Conservation (phyloP, 2,888 invertebrate species). For the Dasypolia templi region DNA sequence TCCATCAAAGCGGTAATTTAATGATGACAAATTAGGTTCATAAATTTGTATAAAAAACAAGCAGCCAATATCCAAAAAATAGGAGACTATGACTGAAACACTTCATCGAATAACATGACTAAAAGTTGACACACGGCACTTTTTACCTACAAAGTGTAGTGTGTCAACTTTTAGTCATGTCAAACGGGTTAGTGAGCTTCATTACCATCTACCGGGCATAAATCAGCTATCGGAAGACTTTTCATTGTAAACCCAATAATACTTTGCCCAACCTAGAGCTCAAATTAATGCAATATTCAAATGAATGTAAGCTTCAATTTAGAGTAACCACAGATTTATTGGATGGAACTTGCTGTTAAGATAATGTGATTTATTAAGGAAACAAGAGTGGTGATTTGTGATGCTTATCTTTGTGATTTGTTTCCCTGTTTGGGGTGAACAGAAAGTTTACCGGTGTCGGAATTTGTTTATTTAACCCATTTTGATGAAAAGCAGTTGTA, state of each 20-base stretch:
- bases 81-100: too few species aligned
- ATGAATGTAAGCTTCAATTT: not conserved
- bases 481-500: not conserved
- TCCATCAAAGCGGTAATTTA: too few species aligned
- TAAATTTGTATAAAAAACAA: too few species aligned
- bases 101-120: too few species aligned
- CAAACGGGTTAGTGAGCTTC: not conserved
- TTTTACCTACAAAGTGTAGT: too few species aligned
- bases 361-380: constrained; percentile 49
- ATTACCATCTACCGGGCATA: not conserved
- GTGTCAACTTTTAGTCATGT: too few species aligned
- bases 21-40: too few species aligned
- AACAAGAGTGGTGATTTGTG: constrained; percentile 26
- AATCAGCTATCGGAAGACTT: too few species aligned
- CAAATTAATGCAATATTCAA: not conserved
- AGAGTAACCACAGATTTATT: constrained; percentile 19
- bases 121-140: too few species aligned
- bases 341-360: constrained; percentile 30
- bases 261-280: not conserved
- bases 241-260: too few species aligned
- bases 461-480: constrained; percentile 11
- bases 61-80: too few species aligned
- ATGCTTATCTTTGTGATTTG: constrained; percentile 26
- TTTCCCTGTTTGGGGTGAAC: constrained; percentile 10
- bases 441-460: not conserved